Percentiles rank a stretch among this genome's conserved stretches.
phyloP scores from a whole-genome alignment of 1,140 invertebrate species.

The Neoseiulus cucumeris region DNA sequence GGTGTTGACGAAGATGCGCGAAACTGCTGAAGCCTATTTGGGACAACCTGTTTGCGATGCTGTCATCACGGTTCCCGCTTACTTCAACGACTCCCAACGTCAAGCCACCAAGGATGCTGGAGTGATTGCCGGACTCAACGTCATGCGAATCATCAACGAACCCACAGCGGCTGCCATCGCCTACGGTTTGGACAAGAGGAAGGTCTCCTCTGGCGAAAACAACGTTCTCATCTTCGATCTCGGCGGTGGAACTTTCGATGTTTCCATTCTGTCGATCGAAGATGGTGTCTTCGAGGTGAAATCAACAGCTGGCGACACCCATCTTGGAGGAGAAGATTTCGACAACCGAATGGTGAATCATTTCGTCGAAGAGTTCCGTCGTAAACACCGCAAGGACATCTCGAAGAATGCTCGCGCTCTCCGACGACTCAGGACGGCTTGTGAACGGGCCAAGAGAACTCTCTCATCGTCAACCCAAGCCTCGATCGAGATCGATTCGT shows the following conservation, averaged over 20 bases:
- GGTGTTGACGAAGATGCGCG: constrained; percentile 33
- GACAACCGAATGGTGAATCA: constrained; percentile 85
- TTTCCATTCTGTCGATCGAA: constrained; percentile 63
- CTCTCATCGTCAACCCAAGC: constrained; percentile 25
- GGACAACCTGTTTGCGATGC: constrained; percentile 26
- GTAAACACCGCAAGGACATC: constrained; percentile 25
- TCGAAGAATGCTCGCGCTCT: constrained; percentile 22
- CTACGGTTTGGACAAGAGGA: constrained; percentile 21
- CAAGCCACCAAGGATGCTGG: constrained; percentile 79
- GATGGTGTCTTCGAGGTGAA: constrained; percentile 52
- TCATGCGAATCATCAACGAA: constrained; percentile 46
- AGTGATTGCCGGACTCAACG: constrained; percentile 63
- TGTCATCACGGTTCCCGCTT: constrained; percentile 35
- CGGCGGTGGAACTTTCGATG: constrained; percentile 44
- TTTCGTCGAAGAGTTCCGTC: constrained; percentile 38
- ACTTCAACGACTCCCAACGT: constrained; percentile 76
- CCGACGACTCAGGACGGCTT: constrained; percentile 39
- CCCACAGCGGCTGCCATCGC: constrained; percentile 27
- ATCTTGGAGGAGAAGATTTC: constrained; percentile 92
- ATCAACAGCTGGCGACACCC: constrained; percentile 44
- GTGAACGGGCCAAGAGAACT: constrained; percentile 38
- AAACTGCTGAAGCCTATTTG: constrained; percentile 29
- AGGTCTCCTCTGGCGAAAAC: background rate
- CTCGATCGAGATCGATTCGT: constrained; percentile 78
- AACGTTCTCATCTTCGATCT: constrained; percentile 35